Conservation (phyloP, 1,140 invertebrate species). For the Prorops nasuta region DNA sequence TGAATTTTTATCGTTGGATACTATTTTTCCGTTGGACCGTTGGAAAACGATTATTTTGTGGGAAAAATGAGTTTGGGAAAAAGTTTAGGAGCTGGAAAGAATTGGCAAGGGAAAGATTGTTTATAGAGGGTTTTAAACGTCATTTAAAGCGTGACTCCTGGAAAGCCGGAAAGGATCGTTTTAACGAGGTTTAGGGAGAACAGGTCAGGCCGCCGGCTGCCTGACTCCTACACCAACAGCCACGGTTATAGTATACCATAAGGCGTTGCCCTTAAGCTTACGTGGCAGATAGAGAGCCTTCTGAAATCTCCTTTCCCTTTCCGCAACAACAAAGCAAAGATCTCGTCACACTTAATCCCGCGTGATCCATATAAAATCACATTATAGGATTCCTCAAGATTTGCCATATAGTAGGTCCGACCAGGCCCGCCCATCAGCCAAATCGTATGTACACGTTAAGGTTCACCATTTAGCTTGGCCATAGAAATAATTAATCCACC, state of each 20-base stretch:
- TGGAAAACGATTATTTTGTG: too few relatives aligned
- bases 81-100: too few relatives aligned
- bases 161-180: conserved; percentile 33
- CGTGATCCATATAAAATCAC: conserved; percentile 23
- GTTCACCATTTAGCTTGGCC: too few relatives aligned
- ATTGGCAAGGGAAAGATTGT: conserved; percentile 27
- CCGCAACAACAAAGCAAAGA: conserved; percentile 11
- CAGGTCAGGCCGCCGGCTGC: conserved; percentile 24
- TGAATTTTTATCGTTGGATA: too few relatives aligned
- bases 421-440: background rate
- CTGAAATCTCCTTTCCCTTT: conserved; percentile 7
- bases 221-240: too few relatives aligned
- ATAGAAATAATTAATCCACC: too few relatives aligned
- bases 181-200: conserved; percentile 32
- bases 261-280: conserved; percentile 21
- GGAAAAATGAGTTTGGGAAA: too few relatives aligned
- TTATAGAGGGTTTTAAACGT: conserved; percentile 32
- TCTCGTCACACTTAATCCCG: background rate
- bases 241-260: conserved; percentile 17
- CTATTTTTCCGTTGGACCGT: too few relatives aligned
- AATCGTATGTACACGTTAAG: too few relatives aligned
- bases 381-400: conserved; percentile 12
- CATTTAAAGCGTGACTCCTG: conserved; percentile 38
- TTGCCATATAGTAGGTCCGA: background rate
- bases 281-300: background rate